These are phyloP conservation scores for Corythornis madagascariensis DNA, from an alignment of 2,113 vertebrate genomes.

Conservation along the genomic window DNA sequence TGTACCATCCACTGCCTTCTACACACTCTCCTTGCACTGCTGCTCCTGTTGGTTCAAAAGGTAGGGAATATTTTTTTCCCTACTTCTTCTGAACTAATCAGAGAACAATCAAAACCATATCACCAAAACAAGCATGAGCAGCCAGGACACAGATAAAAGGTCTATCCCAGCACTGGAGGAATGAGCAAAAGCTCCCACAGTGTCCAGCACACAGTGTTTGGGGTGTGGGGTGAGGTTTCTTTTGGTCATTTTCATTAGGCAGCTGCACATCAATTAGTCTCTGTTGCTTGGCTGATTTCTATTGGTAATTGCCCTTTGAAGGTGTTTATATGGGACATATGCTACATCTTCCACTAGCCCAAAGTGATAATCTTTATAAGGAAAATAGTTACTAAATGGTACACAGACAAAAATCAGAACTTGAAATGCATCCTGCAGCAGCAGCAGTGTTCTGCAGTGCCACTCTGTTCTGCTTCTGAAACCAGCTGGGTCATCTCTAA, in stretches of 20 bases:
- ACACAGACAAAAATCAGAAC: constrained; percentile 8
- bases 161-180: no score
- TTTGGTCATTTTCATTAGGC: not conserved
- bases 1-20: not conserved
- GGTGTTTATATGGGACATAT: constrained; percentile 41
- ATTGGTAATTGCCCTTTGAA: constrained; percentile 58
- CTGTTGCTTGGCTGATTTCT: constrained; percentile 34
- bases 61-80: not conserved
- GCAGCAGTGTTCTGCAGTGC: constrained; percentile 7
- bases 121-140: not conserved
- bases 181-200: no score
- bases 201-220: no score
- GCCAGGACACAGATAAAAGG: no score
- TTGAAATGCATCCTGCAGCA: not conserved
- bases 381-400: constrained; percentile 31
- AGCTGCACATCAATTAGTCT: not conserved
- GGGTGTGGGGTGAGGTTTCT: not conserved
- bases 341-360: not conserved
- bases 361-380: not conserved
- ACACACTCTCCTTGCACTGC: not conserved
- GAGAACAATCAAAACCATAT: not conserved
- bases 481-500: not conserved
- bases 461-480: constrained; percentile 3
- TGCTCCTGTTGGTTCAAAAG: not conserved
- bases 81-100: not conserved